Conservation (phyloP, 2,113 vertebrate genomes). For the Rallus limicola region DNA sequence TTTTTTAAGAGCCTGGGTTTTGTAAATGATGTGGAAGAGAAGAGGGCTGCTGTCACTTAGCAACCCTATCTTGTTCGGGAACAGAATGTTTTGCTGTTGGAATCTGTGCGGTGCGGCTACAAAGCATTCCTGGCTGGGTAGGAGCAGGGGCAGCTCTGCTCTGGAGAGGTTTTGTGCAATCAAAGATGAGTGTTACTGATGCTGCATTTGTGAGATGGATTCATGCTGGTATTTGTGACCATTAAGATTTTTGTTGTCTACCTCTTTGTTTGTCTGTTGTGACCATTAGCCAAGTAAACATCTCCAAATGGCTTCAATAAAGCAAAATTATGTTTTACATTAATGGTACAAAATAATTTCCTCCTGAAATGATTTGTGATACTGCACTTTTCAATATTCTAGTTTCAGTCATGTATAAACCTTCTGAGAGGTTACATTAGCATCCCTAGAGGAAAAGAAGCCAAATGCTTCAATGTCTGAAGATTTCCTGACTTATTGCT, state of each 20-base stretch:
- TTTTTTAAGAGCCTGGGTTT: constrained; percentile 35
- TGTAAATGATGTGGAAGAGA: constrained; percentile 47
- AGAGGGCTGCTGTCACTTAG: constrained; percentile 65
- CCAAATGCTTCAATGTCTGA: constrained; percentile 31
- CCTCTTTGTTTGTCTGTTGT: background rate
- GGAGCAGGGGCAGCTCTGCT: background rate
- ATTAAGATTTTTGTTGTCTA: constrained; percentile 13
- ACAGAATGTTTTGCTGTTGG: constrained; percentile 61
- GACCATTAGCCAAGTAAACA: constrained; percentile 10
- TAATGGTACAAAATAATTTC: constrained; percentile 32
- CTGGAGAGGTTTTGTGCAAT: background rate
- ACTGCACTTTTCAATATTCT: background rate
- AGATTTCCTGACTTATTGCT: constrained; percentile 35
- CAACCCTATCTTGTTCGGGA: constrained; percentile 50
- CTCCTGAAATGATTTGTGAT: background rate
- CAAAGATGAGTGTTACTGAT: background rate
- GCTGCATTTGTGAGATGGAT: background rate
- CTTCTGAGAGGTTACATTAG: constrained; percentile 18
- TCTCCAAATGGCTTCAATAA: background rate
- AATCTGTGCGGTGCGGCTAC: constrained; percentile 1
- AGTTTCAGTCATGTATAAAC: background rate
- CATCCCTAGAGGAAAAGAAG: background rate
- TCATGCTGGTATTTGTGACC: background rate
- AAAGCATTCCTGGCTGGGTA: background rate
- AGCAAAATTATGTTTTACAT: background rate